Evolutionary conservation across 2,888 invertebrate species (phyloP), one percentile per base, ranked within the genome.

Genomic region (Oeneis ivallda): DNA sequence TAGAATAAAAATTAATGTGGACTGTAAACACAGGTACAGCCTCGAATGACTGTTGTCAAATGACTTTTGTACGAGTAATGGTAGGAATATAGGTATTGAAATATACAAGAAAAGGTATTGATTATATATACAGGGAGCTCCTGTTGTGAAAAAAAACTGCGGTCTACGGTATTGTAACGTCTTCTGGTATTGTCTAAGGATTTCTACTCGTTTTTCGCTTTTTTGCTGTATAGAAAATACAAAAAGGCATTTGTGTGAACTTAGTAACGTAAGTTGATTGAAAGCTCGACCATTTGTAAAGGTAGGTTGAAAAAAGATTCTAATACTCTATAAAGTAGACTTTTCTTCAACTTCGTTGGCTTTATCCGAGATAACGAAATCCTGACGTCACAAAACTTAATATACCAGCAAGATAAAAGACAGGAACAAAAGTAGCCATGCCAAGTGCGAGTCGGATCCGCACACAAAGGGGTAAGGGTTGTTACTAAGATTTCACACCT

Each of bases 1-100:
- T 43, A 60, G n/a, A 61, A 53, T 61, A 61, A 61, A 54, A 62
- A 62, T 43, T 56, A 39, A 63, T 56, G 49, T 49, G 39, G 19
- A 49, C 13, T 39, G 49, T 39, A 56, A 47, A 19, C 37, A 62
- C 37, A 56, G 13, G 10, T 11, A 62, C 5, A 54, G 43, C 4
- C 41, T n/a, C 43, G 43, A 32, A n/a, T 19, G n/a, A n/a, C n/a
- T n/a, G n/a, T n/a, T n/a, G n/a, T 57, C 26, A 57, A 57, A 57
- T 43, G 57, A 57, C 43, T 57, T 57, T 57, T 57, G 43, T 43
- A 37, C 54, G 54, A 53, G 53, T 53, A 57, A 57, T 13, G 32
- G 57, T 43, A 37, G 37, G 54, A 53, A 34, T 53, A 57, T 43
- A 9, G 32, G 57, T 57, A 57, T 57, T 57, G 43, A 57, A 43